Percentiles rank a stretch among this genome's conserved stretches.
Evolutionary conservation across 2,888 invertebrate species (phyloP).

Genomic region (Campoplex nolae): DNA sequence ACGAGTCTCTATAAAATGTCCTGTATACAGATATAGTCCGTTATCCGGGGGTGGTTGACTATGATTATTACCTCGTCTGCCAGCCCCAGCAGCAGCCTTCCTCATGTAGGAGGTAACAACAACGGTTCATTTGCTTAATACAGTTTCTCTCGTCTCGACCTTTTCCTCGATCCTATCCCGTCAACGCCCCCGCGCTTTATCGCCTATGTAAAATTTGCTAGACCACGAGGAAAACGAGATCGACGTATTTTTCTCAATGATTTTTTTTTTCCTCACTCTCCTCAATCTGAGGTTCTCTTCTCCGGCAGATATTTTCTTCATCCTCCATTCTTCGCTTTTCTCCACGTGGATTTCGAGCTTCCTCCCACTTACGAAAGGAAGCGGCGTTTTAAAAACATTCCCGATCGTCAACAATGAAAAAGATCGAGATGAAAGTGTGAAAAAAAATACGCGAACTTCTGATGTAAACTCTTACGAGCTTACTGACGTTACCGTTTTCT

Average conservation of each 20-base stretch:
- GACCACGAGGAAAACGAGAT: conserved; percentile 36
- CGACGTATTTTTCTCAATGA: not conserved
- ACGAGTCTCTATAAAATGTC: not conserved
- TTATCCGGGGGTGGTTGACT: conserved; percentile 43
- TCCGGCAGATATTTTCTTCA: not conserved
- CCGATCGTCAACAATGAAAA: conserved; percentile 40
- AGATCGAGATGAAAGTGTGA: conserved; percentile 36
- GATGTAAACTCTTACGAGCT: conserved; percentile 1
- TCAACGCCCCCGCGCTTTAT: conserved; percentile 20
- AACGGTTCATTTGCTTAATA: conserved; percentile 65
- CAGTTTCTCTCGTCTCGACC: conserved; percentile 31
- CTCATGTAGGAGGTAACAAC: conserved; percentile 41
- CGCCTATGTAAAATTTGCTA: conserved; percentile 3
- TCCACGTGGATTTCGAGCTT: conserved; percentile 7
- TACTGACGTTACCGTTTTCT: not conserved
- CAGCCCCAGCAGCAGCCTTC: conserved; percentile 11
- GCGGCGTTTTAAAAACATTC: conserved; percentile 17
- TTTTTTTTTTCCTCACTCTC: not conserved
- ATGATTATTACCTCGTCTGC: conserved; percentile 51
- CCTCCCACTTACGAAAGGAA: conserved; percentile 29
- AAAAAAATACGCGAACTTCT: conserved; percentile 9
- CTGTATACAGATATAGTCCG: not conserved
- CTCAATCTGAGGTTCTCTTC: not conserved
- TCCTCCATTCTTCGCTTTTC: conserved; percentile 2
- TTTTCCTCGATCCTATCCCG: not conserved